Conservation (phyloP, 1,140 invertebrate genomes). For the Hirudo medicinalis region DNA sequence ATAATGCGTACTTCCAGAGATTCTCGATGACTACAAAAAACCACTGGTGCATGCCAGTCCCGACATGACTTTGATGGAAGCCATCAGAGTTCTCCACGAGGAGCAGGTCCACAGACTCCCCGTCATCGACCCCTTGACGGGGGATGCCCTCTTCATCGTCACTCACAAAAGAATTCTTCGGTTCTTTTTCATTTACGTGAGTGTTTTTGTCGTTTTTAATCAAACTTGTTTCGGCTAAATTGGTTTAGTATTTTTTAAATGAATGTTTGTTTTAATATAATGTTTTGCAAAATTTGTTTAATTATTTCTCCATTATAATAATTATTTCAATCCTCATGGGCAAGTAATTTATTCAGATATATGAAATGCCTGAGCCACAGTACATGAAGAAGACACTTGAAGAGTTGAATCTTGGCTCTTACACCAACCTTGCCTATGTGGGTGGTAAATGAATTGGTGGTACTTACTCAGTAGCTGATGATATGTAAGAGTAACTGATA, state of each 20-base stretch:
- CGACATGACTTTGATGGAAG: slow-evolving; percentile 60
- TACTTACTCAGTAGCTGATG: not conserved
- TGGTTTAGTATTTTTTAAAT: no score
- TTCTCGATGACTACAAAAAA: slow-evolving; percentile 32
- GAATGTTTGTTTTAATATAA: no score
- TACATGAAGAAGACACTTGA: slow-evolving; percentile 9
- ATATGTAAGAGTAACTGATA: not conserved
- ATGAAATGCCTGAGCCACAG: slow-evolving; percentile 15
- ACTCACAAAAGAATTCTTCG: slow-evolving; percentile 92
- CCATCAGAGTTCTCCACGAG: slow-evolving; percentile 75
- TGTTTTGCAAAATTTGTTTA: no score
- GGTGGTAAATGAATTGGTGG: not conserved
- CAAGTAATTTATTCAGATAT: slow-evolving; percentile 6
- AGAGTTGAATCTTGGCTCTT: slow-evolving; percentile 12
- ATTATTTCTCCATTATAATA: not conserved
- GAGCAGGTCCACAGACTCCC: slow-evolving; percentile 80
- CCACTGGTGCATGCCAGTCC: slow-evolving; percentile 37
- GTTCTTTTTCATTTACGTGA: slow-evolving; percentile 93
- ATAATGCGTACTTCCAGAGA: slow-evolving; percentile 29
- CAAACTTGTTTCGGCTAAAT: no score
- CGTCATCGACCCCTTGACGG: slow-evolving; percentile 79
- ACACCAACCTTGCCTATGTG: slow-evolving; percentile 4
- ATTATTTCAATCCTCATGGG: not conserved
- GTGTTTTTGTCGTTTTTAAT: slow-evolving; percentile 37
- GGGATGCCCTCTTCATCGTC: slow-evolving; percentile 89